These are phyloP conservation scores for Drosophila melanica DNA, from an alignment of 1,140 invertebrate genomes.

Conservation along the genomic window DNA sequence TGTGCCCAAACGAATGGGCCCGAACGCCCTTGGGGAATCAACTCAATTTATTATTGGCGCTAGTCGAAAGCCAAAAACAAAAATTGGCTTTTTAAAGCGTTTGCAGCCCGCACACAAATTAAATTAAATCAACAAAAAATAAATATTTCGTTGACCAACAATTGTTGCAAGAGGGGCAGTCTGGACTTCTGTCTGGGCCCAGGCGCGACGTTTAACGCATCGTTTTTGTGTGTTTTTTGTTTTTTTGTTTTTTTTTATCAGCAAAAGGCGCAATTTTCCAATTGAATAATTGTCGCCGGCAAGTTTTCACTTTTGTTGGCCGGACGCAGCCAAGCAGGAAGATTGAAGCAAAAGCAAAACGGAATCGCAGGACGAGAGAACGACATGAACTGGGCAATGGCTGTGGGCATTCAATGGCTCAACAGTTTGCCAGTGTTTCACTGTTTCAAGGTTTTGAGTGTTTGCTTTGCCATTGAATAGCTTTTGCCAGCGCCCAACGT, in stretches of 20 bases:
- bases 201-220: conserved; percentile 41
- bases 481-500: conserved; percentile 45
- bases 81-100: conserved; percentile 79
- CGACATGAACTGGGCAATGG: conserved; percentile 16
- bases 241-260: conserved; percentile 55
- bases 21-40: conserved; percentile 62
- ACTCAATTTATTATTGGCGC: conserved; percentile 81
- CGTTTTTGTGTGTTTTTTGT: conserved; percentile 52
- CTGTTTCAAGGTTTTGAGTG: conserved; percentile 41
- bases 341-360: conserved; percentile 15
- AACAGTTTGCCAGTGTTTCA: conserved; percentile 77
- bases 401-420: conserved; percentile 74
- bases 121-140: conserved; percentile 66
- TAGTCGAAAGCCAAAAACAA: conserved; percentile 43
- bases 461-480: conserved; percentile 58
- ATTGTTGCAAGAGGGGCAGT: conserved; percentile 19
- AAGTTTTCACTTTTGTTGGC: conserved; percentile 78
- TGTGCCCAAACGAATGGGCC: conserved; percentile 19
- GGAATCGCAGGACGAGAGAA: conserved; percentile 7
- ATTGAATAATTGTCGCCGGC: conserved; percentile 81
- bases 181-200: conserved; percentile 29
- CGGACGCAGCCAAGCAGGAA: conserved; percentile 54
- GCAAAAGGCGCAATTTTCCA: conserved; percentile 74
- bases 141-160: conserved; percentile 61
- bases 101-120: conserved; percentile 57